Evolutionary conservation across 2,888 invertebrate species (phyloP).

Genomic region (Hemaris fuciformis): DNA sequence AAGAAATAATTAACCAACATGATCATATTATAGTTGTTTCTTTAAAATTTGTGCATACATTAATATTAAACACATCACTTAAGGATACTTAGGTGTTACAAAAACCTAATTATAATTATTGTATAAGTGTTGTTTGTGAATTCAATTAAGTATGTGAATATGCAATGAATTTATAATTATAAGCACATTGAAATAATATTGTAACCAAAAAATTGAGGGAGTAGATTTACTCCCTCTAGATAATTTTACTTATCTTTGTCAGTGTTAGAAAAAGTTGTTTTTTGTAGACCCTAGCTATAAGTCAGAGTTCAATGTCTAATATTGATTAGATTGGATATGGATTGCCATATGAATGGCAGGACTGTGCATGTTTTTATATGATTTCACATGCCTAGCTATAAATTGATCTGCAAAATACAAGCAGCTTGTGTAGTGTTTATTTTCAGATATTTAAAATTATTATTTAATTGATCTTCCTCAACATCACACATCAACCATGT

Average conservation of each 20-base stretch:
- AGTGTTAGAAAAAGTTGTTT: not conserved
- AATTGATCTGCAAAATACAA: not conserved
- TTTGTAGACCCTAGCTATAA: not conserved
- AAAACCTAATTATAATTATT: not conserved
- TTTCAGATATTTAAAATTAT: conserved; percentile 1
- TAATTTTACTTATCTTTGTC: not conserved
- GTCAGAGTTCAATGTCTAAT: not conserved
- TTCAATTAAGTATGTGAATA: not conserved
- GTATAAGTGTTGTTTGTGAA: not conserved
- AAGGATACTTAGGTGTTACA: not conserved
- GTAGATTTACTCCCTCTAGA: not conserved
- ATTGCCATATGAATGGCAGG: not conserved
- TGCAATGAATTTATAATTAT: not conserved
- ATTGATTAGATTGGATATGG: no score
- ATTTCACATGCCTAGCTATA: not conserved
- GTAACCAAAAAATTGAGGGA: not conserved
- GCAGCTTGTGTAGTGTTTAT: not conserved
- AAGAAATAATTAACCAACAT: not conserved
- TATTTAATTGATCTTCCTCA: not conserved
- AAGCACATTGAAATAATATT: not conserved
- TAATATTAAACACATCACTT: not conserved
- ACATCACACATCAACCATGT: not conserved
- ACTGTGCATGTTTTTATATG: not conserved
- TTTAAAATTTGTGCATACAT: not conserved
- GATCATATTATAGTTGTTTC: not conserved